A percentile compares a stretch with the other conserved stretches of the same genome.
Evolutionary conservation across 2,797 vertebrate species (phyloP).

Genomic region (Phaenicophaeus curvirostris): DNA sequence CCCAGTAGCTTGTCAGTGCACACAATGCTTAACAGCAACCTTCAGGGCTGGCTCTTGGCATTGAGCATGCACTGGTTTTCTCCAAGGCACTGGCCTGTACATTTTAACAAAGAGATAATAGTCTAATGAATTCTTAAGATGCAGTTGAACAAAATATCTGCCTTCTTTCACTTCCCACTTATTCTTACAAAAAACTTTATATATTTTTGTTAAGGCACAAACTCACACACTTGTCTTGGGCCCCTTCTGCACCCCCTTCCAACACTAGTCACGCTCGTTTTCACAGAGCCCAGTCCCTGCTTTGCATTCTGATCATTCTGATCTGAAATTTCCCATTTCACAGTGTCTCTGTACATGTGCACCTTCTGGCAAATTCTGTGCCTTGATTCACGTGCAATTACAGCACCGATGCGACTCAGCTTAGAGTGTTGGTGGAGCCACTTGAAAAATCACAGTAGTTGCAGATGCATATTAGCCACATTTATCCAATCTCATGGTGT

Average conservation of each 20-base stretch:
- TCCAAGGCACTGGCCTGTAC: background rate
- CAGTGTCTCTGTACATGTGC: background rate
- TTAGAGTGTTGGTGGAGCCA: background rate
- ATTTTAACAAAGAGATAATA: background rate
- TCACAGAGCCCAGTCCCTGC: background rate
- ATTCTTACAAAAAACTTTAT: background rate
- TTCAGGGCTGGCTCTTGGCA: background rate
- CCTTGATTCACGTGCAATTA: background rate
- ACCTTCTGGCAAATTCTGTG: background rate
- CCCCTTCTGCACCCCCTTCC: background rate
- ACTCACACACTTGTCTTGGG: background rate
- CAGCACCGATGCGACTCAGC: background rate
- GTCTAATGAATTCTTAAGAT: background rate
- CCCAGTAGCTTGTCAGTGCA: too few relatives aligned
- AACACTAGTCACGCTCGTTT: background rate
- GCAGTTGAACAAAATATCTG: background rate
- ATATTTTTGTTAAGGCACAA: background rate
- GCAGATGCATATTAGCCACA: background rate
- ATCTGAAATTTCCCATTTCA: background rate
- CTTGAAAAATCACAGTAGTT: background rate
- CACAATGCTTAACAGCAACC: background rate
- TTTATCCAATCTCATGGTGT: background rate
- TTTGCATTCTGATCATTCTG: too few relatives aligned
- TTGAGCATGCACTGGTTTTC: too few relatives aligned
- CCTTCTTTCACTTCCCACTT: background rate